phyloP scores from a whole-genome alignment of 1,140 invertebrate species.

The Bombyx mori region DNA sequence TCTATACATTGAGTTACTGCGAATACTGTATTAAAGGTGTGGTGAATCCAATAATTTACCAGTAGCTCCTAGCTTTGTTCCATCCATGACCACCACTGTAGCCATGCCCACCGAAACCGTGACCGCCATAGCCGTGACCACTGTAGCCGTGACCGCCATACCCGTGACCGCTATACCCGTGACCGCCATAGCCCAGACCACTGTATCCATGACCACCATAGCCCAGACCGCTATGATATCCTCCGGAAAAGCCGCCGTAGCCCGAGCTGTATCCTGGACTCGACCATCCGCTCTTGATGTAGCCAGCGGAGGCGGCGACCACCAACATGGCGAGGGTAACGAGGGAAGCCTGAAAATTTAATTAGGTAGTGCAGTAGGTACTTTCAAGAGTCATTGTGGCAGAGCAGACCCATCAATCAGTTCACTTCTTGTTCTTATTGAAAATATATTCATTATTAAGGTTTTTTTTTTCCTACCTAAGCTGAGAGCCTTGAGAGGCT shows the following conservation, averaged over 20 bases:
- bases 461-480: too few relatives aligned
- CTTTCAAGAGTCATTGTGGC: too few relatives aligned
- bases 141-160: slow-evolving; percentile 11
- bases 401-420: too few relatives aligned
- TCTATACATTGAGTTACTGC: background rate
- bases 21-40: background rate
- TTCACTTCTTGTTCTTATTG: too few relatives aligned
- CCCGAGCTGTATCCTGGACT: background rate
- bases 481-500: too few relatives aligned
- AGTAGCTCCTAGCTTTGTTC: slow-evolving; percentile 1
- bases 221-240: background rate
- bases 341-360: slow-evolving; percentile 11
- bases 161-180: slow-evolving; percentile 8
- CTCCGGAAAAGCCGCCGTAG: slow-evolving; percentile 7
- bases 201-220: slow-evolving; percentile 8
- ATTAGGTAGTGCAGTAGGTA: background rate
- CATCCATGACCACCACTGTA: slow-evolving; percentile 1
- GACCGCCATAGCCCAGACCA: slow-evolving; percentile 6
- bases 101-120: slow-evolving; percentile 24
- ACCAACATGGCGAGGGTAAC: slow-evolving; percentile 10
- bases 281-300: slow-evolving; percentile 25
- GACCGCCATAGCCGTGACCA: slow-evolving; percentile 16
- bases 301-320: slow-evolving; percentile 25
- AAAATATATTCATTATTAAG: too few relatives aligned
- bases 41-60: background rate